Evolutionary conservation across 2,888 invertebrate genomes (phyloP), one percentile per base, ranked within the genome.

Genomic region (Biston betularia): DNA sequence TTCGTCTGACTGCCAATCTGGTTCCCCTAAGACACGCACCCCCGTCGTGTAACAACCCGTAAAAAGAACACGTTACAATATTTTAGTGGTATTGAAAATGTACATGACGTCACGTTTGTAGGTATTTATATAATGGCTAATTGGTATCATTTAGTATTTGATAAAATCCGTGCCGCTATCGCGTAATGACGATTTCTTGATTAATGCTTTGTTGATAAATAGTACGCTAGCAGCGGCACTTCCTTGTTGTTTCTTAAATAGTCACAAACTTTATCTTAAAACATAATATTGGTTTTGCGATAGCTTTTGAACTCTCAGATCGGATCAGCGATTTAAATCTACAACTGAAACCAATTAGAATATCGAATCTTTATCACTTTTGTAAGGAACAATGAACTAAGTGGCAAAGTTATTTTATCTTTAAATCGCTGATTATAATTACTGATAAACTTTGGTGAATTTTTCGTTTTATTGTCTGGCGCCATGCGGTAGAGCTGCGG

Each of bases 81-180:
- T 24, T 24, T 24, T 24, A 24, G 24, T 24, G 24, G 24, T 3
- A 24, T 24, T 24, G 24, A 24, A 24, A 24, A 24, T 24, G 24
- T 24, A 24, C 24, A 24, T 24, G 24, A 2, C 24, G 24, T 24
- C 24, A 24, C n/a, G n/a, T n/a, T n/a, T n/a, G 35, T 35, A 35
- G 35, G 35, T 7, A 35, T 9, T 38, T 9, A 6, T 38, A 38
- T 6, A 9, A 38, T 38, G 38, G 8, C 38, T 38, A 38, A 38
- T 38, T 38, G 38, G 38, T 38, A 38, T 6, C 24, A 48, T 24
- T 50, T 52, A 34, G n/a, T 24, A 14, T 33, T 34, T 33, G 52
- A 52, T 60, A 15, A 60, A 60, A 52, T 44, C 52, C 7, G 40
- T 33, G 34, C 14, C 48, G 58, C 49, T 49, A 58, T 49, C 58